phyloP scores from a whole-genome alignment of 2,797 vertebrate genomes.

The Coregonus sp. region DNA sequence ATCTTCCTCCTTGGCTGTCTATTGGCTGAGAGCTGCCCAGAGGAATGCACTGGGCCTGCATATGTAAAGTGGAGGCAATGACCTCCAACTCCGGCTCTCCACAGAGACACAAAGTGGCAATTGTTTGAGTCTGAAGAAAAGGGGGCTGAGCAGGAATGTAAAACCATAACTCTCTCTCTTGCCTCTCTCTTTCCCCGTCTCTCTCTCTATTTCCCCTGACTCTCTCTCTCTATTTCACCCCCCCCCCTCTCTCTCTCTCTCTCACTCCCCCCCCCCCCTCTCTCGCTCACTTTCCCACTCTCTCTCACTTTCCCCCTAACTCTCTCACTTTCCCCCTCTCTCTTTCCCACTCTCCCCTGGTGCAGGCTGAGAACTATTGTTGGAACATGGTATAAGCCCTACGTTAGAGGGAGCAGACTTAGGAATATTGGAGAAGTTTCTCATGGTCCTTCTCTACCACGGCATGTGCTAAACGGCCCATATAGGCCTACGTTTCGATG shows the following conservation, averaged over 20 bases:
- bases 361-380: conserved; percentile 21
- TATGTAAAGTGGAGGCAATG: conserved; percentile 71
- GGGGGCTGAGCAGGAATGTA: conserved; percentile 74
- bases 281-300: too few relatives aligned
- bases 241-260: not conserved
- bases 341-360: conserved; percentile 8
- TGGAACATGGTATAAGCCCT: not conserved
- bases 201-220: conserved; percentile 30
- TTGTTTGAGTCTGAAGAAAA: conserved; percentile 77
- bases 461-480: conserved; percentile 8
- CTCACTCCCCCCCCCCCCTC: too few relatives aligned
- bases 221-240: not conserved
- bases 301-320: not conserved
- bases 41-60: conserved; percentile 70
- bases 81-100: conserved; percentile 63
- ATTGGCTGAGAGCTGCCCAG: conserved; percentile 62
- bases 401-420: conserved; percentile 8
- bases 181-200: conserved; percentile 53
- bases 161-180: conserved; percentile 57
- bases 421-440: conserved; percentile 9
- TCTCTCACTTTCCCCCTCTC: conserved; percentile 23
- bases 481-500: conserved; percentile 21
- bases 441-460: conserved; percentile 5
- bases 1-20: conserved; percentile 71
- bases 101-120: conserved; percentile 75